Percentiles rank a stretch among this genome's conserved stretches.
phyloP scores from a whole-genome alignment of 2,797 vertebrate species.

The Sebastolobus alascanus region DNA sequence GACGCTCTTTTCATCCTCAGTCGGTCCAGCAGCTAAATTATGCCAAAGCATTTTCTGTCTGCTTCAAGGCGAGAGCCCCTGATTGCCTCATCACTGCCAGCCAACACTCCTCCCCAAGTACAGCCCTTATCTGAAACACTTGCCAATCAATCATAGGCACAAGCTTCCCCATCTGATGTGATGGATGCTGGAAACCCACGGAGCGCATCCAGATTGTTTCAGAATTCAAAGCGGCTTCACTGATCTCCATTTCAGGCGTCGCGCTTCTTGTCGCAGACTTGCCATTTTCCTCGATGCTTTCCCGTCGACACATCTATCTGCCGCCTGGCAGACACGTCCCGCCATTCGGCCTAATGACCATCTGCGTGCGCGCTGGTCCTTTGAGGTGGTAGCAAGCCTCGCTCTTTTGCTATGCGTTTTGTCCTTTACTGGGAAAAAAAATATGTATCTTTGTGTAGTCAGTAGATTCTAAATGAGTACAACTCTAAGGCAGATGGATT shows the following conservation, averaged over 20 bases:
- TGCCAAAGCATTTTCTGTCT: constrained; percentile 69
- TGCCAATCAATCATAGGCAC: constrained; percentile 79
- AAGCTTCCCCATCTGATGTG: constrained; percentile 66
- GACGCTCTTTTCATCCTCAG: constrained; percentile 51
- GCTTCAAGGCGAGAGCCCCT: constrained; percentile 69
- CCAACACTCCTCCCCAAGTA: constrained; percentile 67
- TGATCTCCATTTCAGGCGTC: constrained; percentile 47
- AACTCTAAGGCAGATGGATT: constrained; percentile 46
- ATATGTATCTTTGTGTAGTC: constrained; percentile 43
- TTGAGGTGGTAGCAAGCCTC: constrained; percentile 33
- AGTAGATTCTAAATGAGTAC: constrained; percentile 44
- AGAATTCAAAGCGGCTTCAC: constrained; percentile 57
- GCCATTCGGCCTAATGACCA: constrained; percentile 55
- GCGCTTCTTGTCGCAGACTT: constrained; percentile 23
- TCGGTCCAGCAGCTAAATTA: constrained; percentile 66
- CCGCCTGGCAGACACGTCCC: constrained; percentile 37
- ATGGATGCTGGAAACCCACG: constrained; percentile 66
- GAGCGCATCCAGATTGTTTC: constrained; percentile 65
- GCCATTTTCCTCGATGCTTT: constrained; percentile 40
- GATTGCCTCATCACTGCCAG: constrained; percentile 79
- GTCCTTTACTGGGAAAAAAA: constrained; percentile 27
- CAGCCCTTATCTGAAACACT: constrained; percentile 75
- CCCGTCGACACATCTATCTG: constrained; percentile 56
- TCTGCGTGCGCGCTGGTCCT: constrained; percentile 33
- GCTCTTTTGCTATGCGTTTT: constrained; percentile 27